Evolutionary conservation across 2,888 invertebrate genomes (phyloP), one percentile per base, ranked within the genome.

Genomic region (Leptinotarsa juncta): DNA sequence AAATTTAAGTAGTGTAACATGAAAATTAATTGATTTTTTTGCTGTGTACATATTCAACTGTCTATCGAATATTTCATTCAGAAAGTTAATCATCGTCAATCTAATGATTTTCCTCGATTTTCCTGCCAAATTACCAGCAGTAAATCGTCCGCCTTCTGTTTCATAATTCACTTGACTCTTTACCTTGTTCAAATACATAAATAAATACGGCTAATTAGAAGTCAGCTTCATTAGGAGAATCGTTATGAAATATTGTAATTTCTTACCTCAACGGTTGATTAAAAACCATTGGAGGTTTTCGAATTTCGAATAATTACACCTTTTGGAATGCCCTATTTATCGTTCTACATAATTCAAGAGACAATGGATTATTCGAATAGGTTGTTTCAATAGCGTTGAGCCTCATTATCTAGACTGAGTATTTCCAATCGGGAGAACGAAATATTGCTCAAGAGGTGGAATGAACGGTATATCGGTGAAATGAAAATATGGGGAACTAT

Each of bases 221-320:
- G 75, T 69, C 77, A 74, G 67, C 72, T 68, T 77, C 78, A 79
- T 80, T 79, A 80, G 77, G 72, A 70, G 77, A 78, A 74, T 77
- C 77, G 72, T 78, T 78, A 78, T 72, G 73, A 77, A 77, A 77
- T 78, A 78, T 78, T 77, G 78, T 78, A 78, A 78, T 80, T 79
- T 79, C 79, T 79, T 77, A 76, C 75, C 74, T 71, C 78, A 80
- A 78, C 77, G 77, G 77, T 83, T 82, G 81, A 84, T 84, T 83
- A 82, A 81, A 80, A 81, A 79, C 81, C 82, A 82, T 80, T 81
- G 82, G 77, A 77, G 79, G 80, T 78, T 78, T 81, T 81, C 77
- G 77, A 80, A 82, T 78, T 81, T 79, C 80, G 76, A 80, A 82
- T 82, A 82, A 82, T 82, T 82, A 80, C 78, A 78, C 79, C 76